Percentiles rank a stretch among this genome's conserved stretches.
Conservation (phyloP, 2,113 vertebrate genomes). For the Furnarius figulus region DNA sequence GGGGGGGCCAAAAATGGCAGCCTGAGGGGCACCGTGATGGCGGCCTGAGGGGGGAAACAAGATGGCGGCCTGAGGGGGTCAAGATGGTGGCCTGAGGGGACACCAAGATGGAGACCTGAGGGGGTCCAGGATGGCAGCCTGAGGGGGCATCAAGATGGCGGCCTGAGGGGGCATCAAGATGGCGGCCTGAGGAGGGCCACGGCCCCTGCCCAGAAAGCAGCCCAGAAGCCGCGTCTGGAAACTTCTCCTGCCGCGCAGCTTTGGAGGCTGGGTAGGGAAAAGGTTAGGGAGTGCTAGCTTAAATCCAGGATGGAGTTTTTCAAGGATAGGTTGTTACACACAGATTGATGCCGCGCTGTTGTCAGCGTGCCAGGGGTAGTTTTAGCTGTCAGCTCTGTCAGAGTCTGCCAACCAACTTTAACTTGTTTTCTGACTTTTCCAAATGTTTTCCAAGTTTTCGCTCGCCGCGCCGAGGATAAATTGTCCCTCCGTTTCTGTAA, state of each 20-base stretch:
- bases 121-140: no score
- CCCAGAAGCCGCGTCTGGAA: background rate
- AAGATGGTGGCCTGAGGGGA: no score
- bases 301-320: conserved; percentile 56
- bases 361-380: conserved; percentile 54
- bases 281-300: conserved; percentile 51
- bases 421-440: conserved; percentile 69
- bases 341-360: conserved; percentile 62
- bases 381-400: conserved; percentile 62
- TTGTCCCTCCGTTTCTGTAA: conserved; percentile 52
- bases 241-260: background rate
- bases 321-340: conserved; percentile 57
- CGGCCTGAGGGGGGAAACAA: no score
- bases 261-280: conserved; percentile 19
- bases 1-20: background rate
- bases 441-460: conserved; percentile 59
- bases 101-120: no score
- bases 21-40: no score
- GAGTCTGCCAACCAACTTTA: conserved; percentile 66
- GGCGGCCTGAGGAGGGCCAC: background rate
- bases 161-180: no score
- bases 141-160: no score
- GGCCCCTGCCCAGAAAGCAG: rapidly evolving
- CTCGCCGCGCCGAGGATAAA: conserved; percentile 43
- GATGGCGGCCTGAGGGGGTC: no score